Evolutionary conservation across 1,140 invertebrate genomes (phyloP), one percentile per base, ranked within the genome.

Genomic region (Patella vulgata): DNA sequence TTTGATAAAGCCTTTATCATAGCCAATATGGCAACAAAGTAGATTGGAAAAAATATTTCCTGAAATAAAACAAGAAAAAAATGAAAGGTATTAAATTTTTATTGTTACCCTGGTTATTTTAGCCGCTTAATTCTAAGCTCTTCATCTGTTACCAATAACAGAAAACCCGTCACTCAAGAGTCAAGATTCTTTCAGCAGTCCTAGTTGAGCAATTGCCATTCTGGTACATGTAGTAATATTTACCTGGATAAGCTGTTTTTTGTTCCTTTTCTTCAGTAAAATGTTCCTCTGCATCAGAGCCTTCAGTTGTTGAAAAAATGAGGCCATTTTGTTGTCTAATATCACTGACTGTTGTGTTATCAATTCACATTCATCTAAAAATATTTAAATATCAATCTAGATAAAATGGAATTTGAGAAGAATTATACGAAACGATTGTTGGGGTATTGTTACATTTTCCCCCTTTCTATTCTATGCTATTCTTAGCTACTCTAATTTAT

Each of bases 21-120:
- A 11, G 69, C 61, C 21, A 78, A 55, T 8, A 78, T 66, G 0
- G 30, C 50, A 31, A 75, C 55, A 56, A 75, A 78, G 57, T 74
- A 74, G 19, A 78, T 53, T n/a, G 76, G 76, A 44, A 59, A 70
- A 12, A 78, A 50, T 8, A 78, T 39, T 44, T 78, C 76, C 76
- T 78, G 67, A 40, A 72, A 68, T 31, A 11, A 63, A 58, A 40
- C 54, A 55, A 44, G 12, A 59, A 46, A 52, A 17, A 53, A 12
- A 53, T n/a, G 12, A 33, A 17, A 14, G 11, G 31, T 36, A 36
- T 36, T 36, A 14, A 36, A 36, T 14, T 14, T 36, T 8, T 8
- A 14, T 36, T 36, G 33, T 36, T 36, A 36, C 14, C 33, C 33
- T 36, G 5, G 33, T 36, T 8, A 36, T 8, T 8, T 36, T 36